A percentile compares a stretch with the other conserved stretches of the same genome.
Conservation (phyloP, 2,888 invertebrate genomes). For the Ametastegia equiseti region DNA sequence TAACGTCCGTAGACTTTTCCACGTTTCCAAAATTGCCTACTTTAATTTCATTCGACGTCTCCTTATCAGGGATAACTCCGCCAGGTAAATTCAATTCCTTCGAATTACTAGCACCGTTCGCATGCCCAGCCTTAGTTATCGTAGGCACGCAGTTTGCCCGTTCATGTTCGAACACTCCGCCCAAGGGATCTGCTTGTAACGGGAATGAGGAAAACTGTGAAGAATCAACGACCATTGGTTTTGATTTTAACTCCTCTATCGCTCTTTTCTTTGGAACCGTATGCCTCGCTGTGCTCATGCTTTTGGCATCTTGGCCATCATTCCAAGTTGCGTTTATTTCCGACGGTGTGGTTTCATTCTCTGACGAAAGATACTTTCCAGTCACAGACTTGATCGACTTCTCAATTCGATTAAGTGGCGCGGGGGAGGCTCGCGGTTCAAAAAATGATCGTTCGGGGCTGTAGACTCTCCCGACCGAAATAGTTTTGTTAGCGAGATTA, state of each 20-base stretch:
- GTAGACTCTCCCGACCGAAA: not conserved
- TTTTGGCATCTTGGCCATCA: not conserved
- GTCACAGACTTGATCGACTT: not conserved
- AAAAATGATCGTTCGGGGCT: slow-evolving; percentile 24
- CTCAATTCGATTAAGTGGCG: not conserved
- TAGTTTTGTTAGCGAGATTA: slow-evolving; percentile 47
- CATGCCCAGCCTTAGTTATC: slow-evolving; percentile 48
- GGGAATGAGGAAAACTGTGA: not conserved
- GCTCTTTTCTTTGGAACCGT: slow-evolving; percentile 42
- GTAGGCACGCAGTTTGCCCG: slow-evolving; percentile 51
- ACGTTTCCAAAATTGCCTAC: not conserved
- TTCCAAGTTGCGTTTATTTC: not conserved
- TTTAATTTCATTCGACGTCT: not conserved
- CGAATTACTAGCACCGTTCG: not conserved
- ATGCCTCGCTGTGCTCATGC: slow-evolving; percentile 13
- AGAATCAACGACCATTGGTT: not conserved
- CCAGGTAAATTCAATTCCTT: not conserved
- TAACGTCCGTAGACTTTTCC: slow-evolving; percentile 6
- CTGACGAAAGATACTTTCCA: not conserved
- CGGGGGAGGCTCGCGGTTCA: not conserved
- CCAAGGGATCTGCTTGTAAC: not conserved
- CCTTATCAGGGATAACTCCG: not conserved
- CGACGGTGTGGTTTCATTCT: not conserved
- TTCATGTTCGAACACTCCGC: not conserved
- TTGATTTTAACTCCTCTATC: slow-evolving; percentile 23